These are phyloP conservation scores for Lordiphosa fenestrarum DNA, from an alignment of 2,888 invertebrate species.

Conservation along the genomic window DNA sequence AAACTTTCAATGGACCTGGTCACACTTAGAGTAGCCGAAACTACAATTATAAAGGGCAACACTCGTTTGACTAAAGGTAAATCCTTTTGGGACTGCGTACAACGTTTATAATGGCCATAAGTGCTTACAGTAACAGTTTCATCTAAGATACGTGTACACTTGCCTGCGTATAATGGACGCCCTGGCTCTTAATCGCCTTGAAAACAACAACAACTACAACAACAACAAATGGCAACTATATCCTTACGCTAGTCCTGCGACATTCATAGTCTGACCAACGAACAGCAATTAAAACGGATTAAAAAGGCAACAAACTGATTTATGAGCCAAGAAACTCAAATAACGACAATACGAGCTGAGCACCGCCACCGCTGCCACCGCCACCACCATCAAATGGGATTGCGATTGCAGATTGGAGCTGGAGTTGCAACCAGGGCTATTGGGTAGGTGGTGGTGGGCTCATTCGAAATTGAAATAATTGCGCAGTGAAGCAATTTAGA, in stretches of 20 bases:
- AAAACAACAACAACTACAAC: constrained; percentile 49
- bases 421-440: constrained; percentile 1
- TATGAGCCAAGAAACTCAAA: constrained; percentile 77
- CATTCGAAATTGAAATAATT: constrained; percentile 78
- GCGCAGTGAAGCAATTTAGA: constrained; percentile 79
- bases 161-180: too few relatives aligned
- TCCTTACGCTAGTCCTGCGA: constrained; percentile 61
- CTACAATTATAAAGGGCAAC: too few relatives aligned
- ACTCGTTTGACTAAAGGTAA: constrained; percentile 13
- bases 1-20: too few relatives aligned
- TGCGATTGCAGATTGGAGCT: constrained; percentile 2
- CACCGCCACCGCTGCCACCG: constrained; percentile 25
- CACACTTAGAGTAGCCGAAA: too few relatives aligned
- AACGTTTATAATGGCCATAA: constrained; percentile 66
- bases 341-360: constrained; percentile 68
- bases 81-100: constrained; percentile 51
- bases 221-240: constrained; percentile 23
- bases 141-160: constrained; percentile 28
- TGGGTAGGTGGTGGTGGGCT: constrained; percentile 32
- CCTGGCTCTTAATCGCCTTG: constrained; percentile 58
- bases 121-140: constrained; percentile 45
- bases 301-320: constrained; percentile 77
- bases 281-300: constrained; percentile 75
- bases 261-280: constrained; percentile 72
- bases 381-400: constrained; percentile 32